Evolutionary conservation across 2,888 invertebrate species (phyloP), one percentile per base, ranked within the genome.

Genomic region (Rotaria socialis): DNA sequence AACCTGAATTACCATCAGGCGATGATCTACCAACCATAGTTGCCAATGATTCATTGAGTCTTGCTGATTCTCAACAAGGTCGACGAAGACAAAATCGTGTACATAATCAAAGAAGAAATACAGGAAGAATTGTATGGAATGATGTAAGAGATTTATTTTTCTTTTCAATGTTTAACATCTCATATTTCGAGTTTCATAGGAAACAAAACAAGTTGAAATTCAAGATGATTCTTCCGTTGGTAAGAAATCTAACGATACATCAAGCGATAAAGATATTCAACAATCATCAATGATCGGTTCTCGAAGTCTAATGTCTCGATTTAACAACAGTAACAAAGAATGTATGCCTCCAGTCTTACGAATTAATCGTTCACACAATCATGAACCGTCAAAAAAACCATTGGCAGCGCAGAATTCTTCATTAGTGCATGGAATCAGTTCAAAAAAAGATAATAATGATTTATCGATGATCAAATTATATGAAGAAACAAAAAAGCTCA

Each of bases 41-140:
- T 67, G 67, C 67, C 16, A 67, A 67, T 67, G 67, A 67, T 67
- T 67, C 67, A 35, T 19, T 67, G 35, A 67, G 19, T 35, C 27
- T 67, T 50, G 50, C 6, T 19, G 35, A 67, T 55, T 4, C 22
- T 22, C 55, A 55, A 55, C 55, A 22, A 41, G 16, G 2, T 41
- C 67, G 67, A 41, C 67, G 67, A 67, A 35, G 14, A 67, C n/a
- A 35, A 19, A 67, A 41, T 41, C 67, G 67, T 67, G 19, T 67
- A 35, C 67, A 67, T 67, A 67, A 35, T 67, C 67, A 67, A 19
- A 35, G 67, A 35, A 67, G 35, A 67, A 27, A 67, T 67, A 80
- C 80, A 11, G 80, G 80, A 80, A 80, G 19, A 47, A 80, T 80
- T 24, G n/a, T 47, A 24, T 80, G 80, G 80, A 80, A 80, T 47